Base-by-base conservation (phyloP, 2,888 invertebrate species). In the Thera obeliscata region DNA sequence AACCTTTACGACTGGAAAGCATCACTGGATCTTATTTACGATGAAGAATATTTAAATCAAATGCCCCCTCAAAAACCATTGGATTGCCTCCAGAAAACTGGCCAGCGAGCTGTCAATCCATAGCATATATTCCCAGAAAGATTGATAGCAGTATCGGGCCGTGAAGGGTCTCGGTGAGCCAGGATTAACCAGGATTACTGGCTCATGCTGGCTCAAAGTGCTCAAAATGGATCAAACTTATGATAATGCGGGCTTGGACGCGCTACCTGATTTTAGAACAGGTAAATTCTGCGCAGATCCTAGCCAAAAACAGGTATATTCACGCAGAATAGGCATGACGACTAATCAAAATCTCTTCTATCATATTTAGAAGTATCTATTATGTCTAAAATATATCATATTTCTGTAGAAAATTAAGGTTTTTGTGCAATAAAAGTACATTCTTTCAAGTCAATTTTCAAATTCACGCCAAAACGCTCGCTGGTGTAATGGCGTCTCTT, bases 171-270 rank as follows among this genome's bases (percentile, higher is more conserved):
- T 70, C 68, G 66, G 66, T 79, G 83, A 82, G 81, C 85, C 78
- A 77, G 84, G 86, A 85, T 88, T 88, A 88, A 79, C 80, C 75
- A 64, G 81, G 87, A 86, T 85, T 85, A 86, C 72, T 76, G 85
- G 84, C 81, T 86, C 75, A 76, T 74, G 69, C 64, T 68, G 74
- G 72, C 72, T 78, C 78, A 81, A 79, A 75, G 67, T 64, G 73
- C 73, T 73, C 72, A 73, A 72, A 77, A 73, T 76, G 82, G 84
- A 83, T 88, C 83, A 86, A 91, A 90, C 87, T 91, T 91, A 91
- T 90, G 91, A 88, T 91, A 91, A 92, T 91, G 85, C 86, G 78
- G 66, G 64, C 66, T 78, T 74, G 76, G 78, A 80, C 77, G 80
- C 79, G 63, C 56, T 33, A 63, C 64, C 41, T 66, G 66, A 65